Evolutionary conservation across 1,140 invertebrate genomes (phyloP), one percentile per base, ranked within the genome.

Genomic region (Potamilus streckersoni): DNA sequence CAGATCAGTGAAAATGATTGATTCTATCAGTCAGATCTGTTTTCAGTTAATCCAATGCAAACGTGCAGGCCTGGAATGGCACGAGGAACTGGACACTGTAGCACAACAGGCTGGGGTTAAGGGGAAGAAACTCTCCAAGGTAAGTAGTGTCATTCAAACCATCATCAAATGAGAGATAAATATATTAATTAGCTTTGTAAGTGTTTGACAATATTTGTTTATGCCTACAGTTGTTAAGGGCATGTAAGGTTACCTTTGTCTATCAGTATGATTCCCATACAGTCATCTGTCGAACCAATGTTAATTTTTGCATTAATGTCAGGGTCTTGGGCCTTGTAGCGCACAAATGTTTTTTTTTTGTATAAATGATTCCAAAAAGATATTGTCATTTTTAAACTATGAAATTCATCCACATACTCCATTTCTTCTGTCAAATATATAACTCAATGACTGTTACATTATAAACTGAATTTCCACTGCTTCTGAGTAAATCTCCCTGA

Each of bases 41-140:
- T 82, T 83, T 56, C 79, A 89, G 86, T 73, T 89, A 63, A 71
- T 88, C 15, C 83, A 89, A 55, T 82, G 81, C 64, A 84, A 90
- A 69, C 75, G 84, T 70, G 84, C 86, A 38, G 86, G 91, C 49
- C 83, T 91, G 62, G 90, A 91, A 71, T 90, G 88, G 81, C 90
- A 92, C 81, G 90, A 91, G 78, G 91, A 92, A 57, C 80, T 93
- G 69, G 87, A 90, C 65, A 86, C 85, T 61, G 76, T 90, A 15
- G 89, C 89, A 76, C 80, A 82, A 63, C 89, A 91, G 73, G 83
- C 88, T 31, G 91, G 91, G 11, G 84, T 92, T 5, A 91, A 91
- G 72, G 91, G 92, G 27, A 92, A 92, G 79, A 93, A 93, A 83
- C 59, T 88, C 16, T 78, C 84, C 57, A 89, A 88, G 84, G 89